Conservation (phyloP, 2,113 vertebrate species). For the Poeciliopsis occidentalis region DNA sequence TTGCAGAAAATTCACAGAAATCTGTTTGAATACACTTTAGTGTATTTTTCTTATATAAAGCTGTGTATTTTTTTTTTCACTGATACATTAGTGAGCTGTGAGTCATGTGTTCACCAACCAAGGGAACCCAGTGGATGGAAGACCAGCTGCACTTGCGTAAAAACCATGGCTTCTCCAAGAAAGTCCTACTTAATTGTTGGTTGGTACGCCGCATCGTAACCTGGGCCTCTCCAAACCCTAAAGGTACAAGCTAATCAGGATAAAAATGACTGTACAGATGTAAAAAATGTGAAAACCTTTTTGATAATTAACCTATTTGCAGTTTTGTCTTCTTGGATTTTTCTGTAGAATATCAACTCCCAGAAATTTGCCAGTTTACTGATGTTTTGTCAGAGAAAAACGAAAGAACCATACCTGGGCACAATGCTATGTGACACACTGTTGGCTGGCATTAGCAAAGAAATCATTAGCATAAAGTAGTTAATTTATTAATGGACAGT, state of each 20-base stretch:
- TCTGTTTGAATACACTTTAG: neutral
- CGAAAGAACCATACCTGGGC: no score
- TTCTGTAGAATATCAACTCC: no score
- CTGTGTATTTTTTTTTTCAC: neutral
- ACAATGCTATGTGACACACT: no score
- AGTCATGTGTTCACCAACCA: constrained; percentile 76
- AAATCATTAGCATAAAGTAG: neutral
- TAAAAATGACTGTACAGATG: neutral
- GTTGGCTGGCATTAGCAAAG: no score
- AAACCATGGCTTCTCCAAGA: constrained; percentile 81
- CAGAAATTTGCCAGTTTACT: no score
- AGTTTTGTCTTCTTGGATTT: no score
- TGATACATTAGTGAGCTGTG: constrained; percentile 51
- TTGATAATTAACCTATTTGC: neutral
- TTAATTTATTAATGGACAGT: neutral
- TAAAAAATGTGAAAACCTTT: neutral
- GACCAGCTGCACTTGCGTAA: constrained; percentile 77
- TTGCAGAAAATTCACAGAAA: neutral
- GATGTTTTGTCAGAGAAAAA: no score
- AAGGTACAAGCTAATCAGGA: constrained; percentile 73
- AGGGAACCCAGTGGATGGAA: constrained; percentile 77
- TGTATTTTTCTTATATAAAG: constrained; percentile 2
- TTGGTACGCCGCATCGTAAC: constrained; percentile 82
- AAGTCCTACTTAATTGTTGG: constrained; percentile 86
- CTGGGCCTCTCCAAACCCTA: constrained; percentile 81